phyloP scores from a whole-genome alignment of 1,140 invertebrate species.

The Caenorhabditis brenneri region DNA sequence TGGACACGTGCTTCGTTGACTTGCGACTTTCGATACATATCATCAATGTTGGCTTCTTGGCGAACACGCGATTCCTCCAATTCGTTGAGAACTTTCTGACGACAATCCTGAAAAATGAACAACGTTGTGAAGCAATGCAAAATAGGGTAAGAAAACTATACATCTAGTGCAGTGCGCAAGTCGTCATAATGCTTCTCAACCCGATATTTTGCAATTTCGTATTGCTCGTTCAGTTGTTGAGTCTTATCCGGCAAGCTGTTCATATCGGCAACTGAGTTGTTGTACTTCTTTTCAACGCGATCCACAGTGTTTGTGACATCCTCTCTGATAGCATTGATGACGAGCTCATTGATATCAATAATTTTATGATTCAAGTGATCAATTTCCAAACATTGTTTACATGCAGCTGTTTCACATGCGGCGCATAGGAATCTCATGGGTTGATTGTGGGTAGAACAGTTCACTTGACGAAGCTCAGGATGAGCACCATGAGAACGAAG shows the following conservation, averaged over 20 bases:
- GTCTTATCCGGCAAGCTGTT: conserved; percentile 40
- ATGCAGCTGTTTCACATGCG: conserved; percentile 47
- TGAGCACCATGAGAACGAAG: neutral
- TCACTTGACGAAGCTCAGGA: conserved; percentile 25
- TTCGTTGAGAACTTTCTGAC: conserved; percentile 30
- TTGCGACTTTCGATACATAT: conserved; percentile 54
- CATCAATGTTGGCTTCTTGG: conserved; percentile 49
- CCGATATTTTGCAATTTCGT: conserved; percentile 48
- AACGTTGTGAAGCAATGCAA: no score
- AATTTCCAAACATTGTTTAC: conserved; percentile 45
- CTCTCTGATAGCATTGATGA: conserved; percentile 32
- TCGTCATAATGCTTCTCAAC: conserved; percentile 49
- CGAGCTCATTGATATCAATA: conserved; percentile 44
- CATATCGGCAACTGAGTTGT: conserved; percentile 47
- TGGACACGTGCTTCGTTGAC: conserved; percentile 48
- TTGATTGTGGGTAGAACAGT: conserved; percentile 45
- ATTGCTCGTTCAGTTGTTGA: conserved; percentile 46
- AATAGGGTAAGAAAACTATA: no score
- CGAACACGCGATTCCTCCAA: conserved; percentile 45
- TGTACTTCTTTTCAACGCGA: conserved; percentile 21
- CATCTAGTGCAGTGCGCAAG: neutral
- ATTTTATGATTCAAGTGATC: conserved; percentile 49
- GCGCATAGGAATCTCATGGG: conserved; percentile 42
- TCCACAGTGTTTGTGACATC: conserved; percentile 38
- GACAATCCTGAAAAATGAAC: neutral